Percentiles rank a stretch among this genome's conserved stretches.
Conservation (phyloP, 2,888 invertebrate species). For the Herminia tarsipennalis region DNA sequence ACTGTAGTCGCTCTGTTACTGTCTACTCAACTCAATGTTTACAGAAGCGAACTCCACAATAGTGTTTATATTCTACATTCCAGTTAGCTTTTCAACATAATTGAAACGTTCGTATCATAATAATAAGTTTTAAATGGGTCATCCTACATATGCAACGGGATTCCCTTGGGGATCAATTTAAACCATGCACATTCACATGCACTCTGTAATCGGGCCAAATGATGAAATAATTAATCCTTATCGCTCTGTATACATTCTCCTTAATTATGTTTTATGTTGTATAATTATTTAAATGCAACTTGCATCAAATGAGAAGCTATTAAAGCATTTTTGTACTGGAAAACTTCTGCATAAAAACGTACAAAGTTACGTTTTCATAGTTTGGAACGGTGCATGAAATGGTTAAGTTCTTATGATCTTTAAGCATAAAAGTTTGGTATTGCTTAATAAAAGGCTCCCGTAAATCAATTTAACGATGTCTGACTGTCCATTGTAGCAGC, state of each 20-base stretch:
- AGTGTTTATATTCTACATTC: not conserved
- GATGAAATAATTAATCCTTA: too few relatives aligned
- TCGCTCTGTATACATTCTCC: too few relatives aligned
- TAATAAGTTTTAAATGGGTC: too few relatives aligned
- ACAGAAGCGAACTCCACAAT: not conserved
- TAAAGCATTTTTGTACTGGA: too few relatives aligned
- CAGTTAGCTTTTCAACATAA: not conserved
- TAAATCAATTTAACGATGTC: constrained; percentile 48
- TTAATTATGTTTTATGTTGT: too few relatives aligned
- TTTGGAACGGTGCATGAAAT: constrained; percentile 12
- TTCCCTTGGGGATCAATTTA: constrained; percentile 35
- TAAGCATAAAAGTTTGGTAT: constrained; percentile 23
- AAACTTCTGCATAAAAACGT: too few relatives aligned
- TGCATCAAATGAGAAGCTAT: too few relatives aligned
- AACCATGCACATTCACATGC: constrained; percentile 29
- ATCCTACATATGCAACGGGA: constrained; percentile 19
- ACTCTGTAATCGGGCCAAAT: too few relatives aligned
- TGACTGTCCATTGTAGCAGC: constrained; percentile 50
- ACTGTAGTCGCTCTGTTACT: too few relatives aligned
- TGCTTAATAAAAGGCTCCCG: constrained; percentile 31
- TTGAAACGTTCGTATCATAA: constrained; percentile 3
- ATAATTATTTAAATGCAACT: too few relatives aligned
- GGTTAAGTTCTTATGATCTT: constrained; percentile 31
- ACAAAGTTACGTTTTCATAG: too few relatives aligned
- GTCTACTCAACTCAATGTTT: not conserved